Percentiles rank a stretch among this genome's conserved stretches.
phyloP scores from a whole-genome alignment of 2,888 invertebrate genomes.

The Amiota communis region DNA sequence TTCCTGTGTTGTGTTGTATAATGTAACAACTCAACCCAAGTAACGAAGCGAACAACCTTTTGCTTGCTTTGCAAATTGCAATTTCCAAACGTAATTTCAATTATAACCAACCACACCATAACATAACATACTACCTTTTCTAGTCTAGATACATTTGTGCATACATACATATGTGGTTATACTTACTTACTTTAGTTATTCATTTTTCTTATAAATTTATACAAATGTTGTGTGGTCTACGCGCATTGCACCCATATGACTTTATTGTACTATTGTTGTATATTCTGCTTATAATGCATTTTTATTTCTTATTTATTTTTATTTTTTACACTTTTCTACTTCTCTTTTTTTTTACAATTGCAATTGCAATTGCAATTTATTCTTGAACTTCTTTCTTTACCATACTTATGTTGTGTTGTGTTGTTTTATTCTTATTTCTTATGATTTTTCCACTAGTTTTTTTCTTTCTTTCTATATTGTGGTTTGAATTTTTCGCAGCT shows the following conservation, averaged over 20 bases:
- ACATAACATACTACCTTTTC: too few species aligned
- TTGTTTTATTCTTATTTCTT: neutral
- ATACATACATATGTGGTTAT: neutral
- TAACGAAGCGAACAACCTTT: neutral
- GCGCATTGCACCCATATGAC: neutral
- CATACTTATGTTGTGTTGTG: too few species aligned
- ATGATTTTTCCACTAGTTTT: neutral
- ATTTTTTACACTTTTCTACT: neutral
- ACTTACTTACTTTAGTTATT: neutral
- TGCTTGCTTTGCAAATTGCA: conserved; percentile 46
- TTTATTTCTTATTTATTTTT: conserved; percentile 15
- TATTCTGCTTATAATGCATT: conserved; percentile 6
- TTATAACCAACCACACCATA: conserved; percentile 35
- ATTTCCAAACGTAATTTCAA: conserved; percentile 48
- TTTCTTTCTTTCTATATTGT: neutral
- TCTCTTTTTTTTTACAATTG: neutral
- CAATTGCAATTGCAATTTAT: conserved; percentile 3
- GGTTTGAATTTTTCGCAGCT: conserved; percentile 13
- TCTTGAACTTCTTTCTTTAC: neutral
- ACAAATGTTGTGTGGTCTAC: neutral
- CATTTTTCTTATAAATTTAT: neutral
- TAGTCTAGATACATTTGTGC: neutral
- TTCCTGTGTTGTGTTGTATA: too few species aligned
- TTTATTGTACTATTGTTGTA: neutral
- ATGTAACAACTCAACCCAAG: too few species aligned